Base-by-base conservation (phyloP, 2,797 vertebrate genomes). In the Phrynocephalus guinanensis region DNA sequence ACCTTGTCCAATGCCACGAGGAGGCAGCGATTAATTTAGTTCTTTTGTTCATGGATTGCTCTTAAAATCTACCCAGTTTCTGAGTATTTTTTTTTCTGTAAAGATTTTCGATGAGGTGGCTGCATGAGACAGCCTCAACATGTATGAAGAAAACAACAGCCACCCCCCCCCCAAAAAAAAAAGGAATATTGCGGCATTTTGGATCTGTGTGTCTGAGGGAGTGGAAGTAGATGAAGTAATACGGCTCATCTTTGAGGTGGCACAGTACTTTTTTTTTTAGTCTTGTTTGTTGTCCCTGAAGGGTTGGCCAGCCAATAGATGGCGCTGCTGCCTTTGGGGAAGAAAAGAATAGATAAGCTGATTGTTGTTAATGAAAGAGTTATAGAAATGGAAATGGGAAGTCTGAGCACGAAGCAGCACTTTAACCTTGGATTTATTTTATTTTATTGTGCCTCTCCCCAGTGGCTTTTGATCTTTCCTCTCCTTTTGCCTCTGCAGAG, bases 391-490 rank as follows among this genome's bases (percentile, higher is more conserved):
- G 70, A 81, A 75, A 67, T 8, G 16, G 48, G 24, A 68, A 66
- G 30, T 79, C 60, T 44, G 63, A 67, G 44, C 60, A 56, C 7
- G 66, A 67, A 85, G 71, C 77, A 76, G 60, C 56, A 56, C 78
- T 88, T 73, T 63, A 75, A 76, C 24, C n/a, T 26, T 75, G n/a
- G 79, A 67, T 87, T 82, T 67, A 81, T 88, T n/a, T 63, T 50
- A 83, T 85, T 75, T 80, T 52, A 72, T 84, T 52, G 24, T 33
- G 30, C 33, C 20, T 48, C 68, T 81, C n/a, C 73, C 18, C 70
- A 75, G 70, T 6, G 6, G 5, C 11, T 50, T 82, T 75, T 82
- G n/a, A 28, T 87, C 24, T 66, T 24, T 44, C n/a, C 16, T 10
- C 56, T 30, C 50, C 18, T 76, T 76, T 87, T 82, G 38, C 22